Percentiles rank a stretch among this genome's conserved stretches.
Conservation (phyloP, 2,888 invertebrate species). For the Temnothorax ravouxi region DNA sequence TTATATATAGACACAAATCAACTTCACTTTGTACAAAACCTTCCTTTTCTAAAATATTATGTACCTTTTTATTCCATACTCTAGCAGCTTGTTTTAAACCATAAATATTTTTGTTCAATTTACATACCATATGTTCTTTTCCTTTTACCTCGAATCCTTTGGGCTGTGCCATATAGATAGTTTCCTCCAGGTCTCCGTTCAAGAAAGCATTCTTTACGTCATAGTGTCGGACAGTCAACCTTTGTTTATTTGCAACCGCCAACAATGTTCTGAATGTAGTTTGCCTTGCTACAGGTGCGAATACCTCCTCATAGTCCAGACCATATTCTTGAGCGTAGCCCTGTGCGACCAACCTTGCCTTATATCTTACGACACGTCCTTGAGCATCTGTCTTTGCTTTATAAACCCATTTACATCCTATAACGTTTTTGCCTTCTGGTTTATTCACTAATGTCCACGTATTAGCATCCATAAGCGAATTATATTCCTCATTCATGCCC, state of each 20-base stretch:
- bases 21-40: slow-evolving; percentile 19
- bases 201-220: slow-evolving; percentile 31
- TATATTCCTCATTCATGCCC: background rate
- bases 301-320: slow-evolving; percentile 20
- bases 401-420: slow-evolving; percentile 13
- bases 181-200: slow-evolving; percentile 44
- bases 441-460: background rate
- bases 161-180: slow-evolving; percentile 48
- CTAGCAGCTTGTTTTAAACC: slow-evolving; percentile 59
- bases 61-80: slow-evolving; percentile 46
- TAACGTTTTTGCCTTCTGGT: background rate
- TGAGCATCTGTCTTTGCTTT: slow-evolving; percentile 5
- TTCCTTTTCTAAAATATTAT: background rate
- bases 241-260: too few relatives aligned
- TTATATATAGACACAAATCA: slow-evolving; percentile 30
- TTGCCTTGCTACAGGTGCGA: too few relatives aligned
- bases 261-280: too few relatives aligned
- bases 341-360: slow-evolving; percentile 26
- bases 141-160: slow-evolving; percentile 19
- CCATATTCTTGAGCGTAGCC: slow-evolving; percentile 19
- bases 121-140: slow-evolving; percentile 49
- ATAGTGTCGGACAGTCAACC: too few relatives aligned
- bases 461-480: background rate
- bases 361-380: background rate
- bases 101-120: slow-evolving; percentile 58